These are phyloP conservation scores for Dermatemys mawii DNA, from an alignment of 2,113 vertebrate genomes.

Conservation along the genomic window DNA sequence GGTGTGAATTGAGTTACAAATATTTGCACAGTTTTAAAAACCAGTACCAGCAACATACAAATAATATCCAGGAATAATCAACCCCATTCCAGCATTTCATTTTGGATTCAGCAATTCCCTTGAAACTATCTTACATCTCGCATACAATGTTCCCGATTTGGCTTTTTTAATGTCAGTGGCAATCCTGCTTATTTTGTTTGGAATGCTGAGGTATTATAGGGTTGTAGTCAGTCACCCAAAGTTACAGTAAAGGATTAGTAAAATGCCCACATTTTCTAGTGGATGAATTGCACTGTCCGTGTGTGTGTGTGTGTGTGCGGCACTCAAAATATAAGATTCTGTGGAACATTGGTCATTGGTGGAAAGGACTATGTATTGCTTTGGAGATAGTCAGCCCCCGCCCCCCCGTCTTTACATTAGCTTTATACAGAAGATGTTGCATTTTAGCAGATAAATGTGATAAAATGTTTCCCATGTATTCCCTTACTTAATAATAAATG, in stretches of 20 bases:
- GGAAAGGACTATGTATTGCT: not conserved
- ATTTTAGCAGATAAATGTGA: constrained; percentile 19
- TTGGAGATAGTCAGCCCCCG: not conserved
- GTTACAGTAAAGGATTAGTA: not conserved
- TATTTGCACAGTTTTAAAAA: not conserved
- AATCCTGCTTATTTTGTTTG: not conserved
- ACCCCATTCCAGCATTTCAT: not conserved
- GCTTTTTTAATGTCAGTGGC: not conserved
- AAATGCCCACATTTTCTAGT: not conserved
- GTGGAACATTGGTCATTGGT: not conserved
- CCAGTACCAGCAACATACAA: not conserved
- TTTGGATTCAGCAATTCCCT: not conserved
- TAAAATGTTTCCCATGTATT: constrained; percentile 48
- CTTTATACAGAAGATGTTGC: constrained; percentile 18
- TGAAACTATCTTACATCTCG: not conserved
- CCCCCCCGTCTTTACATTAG: not conserved
- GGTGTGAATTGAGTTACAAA: not conserved
- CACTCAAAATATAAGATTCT: not conserved
- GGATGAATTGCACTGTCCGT: not conserved
- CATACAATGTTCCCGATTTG: not conserved
- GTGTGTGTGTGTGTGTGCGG: not conserved
- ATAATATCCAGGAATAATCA: not conserved
- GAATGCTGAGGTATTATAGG: not conserved
- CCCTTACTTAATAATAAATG: too few species aligned
- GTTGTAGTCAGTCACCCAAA: fast-evolving